These are phyloP conservation scores for Baronia brevicornis DNA, from an alignment of 2,888 invertebrate genomes.

Conservation along the genomic window DNA sequence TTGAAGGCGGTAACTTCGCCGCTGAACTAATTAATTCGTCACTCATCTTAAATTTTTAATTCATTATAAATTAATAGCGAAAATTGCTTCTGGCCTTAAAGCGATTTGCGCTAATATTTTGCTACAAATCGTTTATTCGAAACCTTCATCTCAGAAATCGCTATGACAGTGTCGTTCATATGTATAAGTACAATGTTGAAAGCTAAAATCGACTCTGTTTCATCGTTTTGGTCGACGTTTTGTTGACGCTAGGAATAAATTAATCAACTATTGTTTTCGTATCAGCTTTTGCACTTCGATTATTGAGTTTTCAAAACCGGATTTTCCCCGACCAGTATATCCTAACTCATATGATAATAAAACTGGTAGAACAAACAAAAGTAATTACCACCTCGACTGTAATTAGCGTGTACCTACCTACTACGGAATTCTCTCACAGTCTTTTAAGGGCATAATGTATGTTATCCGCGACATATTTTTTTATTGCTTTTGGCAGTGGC, in stretches of 20 bases:
- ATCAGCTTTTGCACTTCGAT: constrained; percentile 68
- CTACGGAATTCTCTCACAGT: constrained; percentile 29
- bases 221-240: constrained; percentile 44
- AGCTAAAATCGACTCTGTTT: constrained; percentile 27
- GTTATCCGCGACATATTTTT: constrained; percentile 20
- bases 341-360: constrained; percentile 63
- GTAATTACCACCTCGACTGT: constrained; percentile 44
- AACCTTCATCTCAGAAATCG: no score
- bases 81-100: no score
- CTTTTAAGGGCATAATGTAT: constrained; percentile 19
- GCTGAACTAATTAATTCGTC: constrained; percentile 11
- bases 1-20: constrained; percentile 6
- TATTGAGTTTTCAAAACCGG: constrained; percentile 45
- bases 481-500: constrained; percentile 18
- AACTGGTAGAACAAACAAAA: constrained; percentile 50
- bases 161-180: constrained; percentile 23
- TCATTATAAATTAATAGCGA: no score
- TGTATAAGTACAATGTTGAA: constrained; percentile 49
- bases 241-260: constrained; percentile 43
- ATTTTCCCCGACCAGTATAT: constrained; percentile 46
- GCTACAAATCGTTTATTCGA: no score
- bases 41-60: constrained; percentile 15
- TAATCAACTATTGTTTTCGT: constrained; percentile 63
- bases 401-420: constrained; percentile 45
- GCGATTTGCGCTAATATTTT: no score